Conservation (phyloP, 1,140 invertebrate genomes). For the Sesamia nonagrioides region DNA sequence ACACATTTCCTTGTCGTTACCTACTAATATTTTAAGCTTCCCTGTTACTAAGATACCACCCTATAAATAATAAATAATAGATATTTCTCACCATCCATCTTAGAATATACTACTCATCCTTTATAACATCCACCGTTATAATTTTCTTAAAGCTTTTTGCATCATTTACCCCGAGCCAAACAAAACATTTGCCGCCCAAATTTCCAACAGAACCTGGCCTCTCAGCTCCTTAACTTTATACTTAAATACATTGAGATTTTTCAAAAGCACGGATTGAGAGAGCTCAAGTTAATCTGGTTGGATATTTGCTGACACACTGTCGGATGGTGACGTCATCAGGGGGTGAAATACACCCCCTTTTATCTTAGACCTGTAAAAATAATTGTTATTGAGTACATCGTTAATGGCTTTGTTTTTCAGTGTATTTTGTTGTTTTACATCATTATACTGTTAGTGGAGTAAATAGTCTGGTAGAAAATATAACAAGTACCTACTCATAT, state of each 20-base stretch:
- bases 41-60: neutral
- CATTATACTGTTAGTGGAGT: neutral
- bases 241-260: constrained; percentile 39
- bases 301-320: constrained; percentile 51
- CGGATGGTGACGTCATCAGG: constrained; percentile 47
- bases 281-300: constrained; percentile 42
- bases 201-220: constrained; percentile 46
- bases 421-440: neutral
- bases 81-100: constrained; percentile 58
- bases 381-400: constrained; percentile 29
- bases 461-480: neutral
- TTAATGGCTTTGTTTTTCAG: constrained; percentile 39
- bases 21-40: neutral
- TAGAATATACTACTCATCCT: constrained; percentile 54
- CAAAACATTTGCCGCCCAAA: constrained; percentile 60
- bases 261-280: constrained; percentile 1
- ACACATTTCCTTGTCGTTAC: too few species aligned
- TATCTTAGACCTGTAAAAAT: constrained; percentile 44
- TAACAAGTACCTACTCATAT: neutral
- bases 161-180: constrained; percentile 69
- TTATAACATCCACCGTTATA: constrained; percentile 55
- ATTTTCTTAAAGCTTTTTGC: constrained; percentile 77
- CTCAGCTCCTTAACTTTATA: constrained; percentile 38
- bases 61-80: constrained; percentile 56
- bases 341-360: constrained; percentile 7